Evolutionary conservation across 2,888 invertebrate species (phyloP), one percentile per base, ranked within the genome.

Genomic region (Hydrotaea diabolus): DNA sequence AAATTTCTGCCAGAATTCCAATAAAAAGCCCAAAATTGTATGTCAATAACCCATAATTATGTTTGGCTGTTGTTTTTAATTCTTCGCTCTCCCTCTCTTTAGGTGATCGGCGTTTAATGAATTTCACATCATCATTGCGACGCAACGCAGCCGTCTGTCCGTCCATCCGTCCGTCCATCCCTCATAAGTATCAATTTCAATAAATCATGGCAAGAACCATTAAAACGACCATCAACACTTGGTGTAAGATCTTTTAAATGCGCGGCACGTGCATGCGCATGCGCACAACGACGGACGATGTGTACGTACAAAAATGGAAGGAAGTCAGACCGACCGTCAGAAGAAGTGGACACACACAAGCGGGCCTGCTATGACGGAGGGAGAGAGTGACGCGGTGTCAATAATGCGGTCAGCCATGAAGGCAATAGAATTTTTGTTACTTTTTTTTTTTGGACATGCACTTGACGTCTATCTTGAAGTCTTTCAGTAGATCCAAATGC

Each of bases 191-290:
- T 85, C 84, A 85, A 81, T 85, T 81, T 79, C 84, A 85, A 79
- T 85, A 85, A 85, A 85, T 85, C 84, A 81, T 81, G 78, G 31
- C 36, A 26, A 31, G 31, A 31, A 73, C 62, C 49, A 62, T 43
- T 13, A 31, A 59, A 57, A 53, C 21, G 71, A 66, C 81, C 84
- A 79, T 69, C 84, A 81, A 85, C 75, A 39, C 53, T 59, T 57
- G 9, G 17, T 72, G 73, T 39, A 74, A 43, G 36, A 49, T 62
- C 53, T 39, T 23, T 87, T 81, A 76, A 82, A 87, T 86, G 82
- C 87, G 76, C 49, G 77, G 83, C 88, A 88, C 87, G 88, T 83
- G 86, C 86, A 66, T 81, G 86, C 86, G 74, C 81, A 43, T 82
- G 84, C 84, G 83, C 83, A 82, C 76, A 80, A 80, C 62, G 39